phyloP scores from a whole-genome alignment of 2,888 invertebrate genomes.

The Cerceris ruficornis region DNA sequence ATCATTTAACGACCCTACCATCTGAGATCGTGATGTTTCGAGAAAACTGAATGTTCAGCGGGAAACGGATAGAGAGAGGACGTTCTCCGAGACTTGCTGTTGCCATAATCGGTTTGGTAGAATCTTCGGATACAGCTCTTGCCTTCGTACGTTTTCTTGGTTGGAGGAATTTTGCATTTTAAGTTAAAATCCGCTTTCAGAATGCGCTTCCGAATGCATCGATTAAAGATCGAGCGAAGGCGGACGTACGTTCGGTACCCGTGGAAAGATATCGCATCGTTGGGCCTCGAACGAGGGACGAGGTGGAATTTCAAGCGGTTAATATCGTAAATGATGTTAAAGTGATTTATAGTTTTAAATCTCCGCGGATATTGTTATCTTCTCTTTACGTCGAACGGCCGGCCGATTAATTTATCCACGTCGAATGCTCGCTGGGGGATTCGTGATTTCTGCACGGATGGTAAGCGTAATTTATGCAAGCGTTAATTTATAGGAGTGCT shows the following conservation, averaged over 20 bases:
- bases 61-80: constrained; percentile 17
- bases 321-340: too few species aligned
- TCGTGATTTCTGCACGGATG: constrained; percentile 35
- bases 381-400: background rate
- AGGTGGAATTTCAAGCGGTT: too few species aligned
- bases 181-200: background rate
- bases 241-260: too few species aligned
- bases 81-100: constrained; percentile 16
- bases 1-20: constrained; percentile 9
- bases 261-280: too few species aligned
- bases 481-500: background rate
- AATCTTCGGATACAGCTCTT: constrained; percentile 24
- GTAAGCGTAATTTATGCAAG: constrained; percentile 4
- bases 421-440: constrained; percentile 27
- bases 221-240: background rate
- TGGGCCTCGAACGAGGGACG: too few species aligned
- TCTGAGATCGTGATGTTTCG: constrained; percentile 34
- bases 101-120: constrained; percentile 22
- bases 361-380: background rate
- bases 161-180: constrained; percentile 10
- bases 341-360: background rate
- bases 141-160: background rate
- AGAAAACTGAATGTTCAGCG: constrained; percentile 18
- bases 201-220: background rate
- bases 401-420: constrained; percentile 10